These are phyloP conservation scores for Xyrichtys novacula DNA, from an alignment of 2,797 vertebrate species.

Conservation along the genomic window DNA sequence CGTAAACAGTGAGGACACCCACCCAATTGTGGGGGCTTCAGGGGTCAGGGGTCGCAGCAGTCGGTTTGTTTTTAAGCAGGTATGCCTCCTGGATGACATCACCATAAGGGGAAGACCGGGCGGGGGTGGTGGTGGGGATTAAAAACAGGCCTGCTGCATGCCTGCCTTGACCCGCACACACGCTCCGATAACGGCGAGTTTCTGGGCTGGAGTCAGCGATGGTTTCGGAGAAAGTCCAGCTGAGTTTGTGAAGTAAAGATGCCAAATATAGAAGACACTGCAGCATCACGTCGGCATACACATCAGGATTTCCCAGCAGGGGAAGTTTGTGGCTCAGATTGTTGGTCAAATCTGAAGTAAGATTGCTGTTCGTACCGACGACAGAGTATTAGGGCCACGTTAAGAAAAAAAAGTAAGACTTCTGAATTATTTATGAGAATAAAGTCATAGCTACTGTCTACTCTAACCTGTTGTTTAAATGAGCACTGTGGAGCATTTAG, in stretches of 20 bases:
- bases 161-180: constrained; percentile 15
- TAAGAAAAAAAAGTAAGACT: too few species aligned
- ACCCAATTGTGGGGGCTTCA: constrained; percentile 42
- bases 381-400: too few species aligned
- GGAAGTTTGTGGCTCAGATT: too few species aligned
- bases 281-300: too few species aligned
- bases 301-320: too few species aligned
- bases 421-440: too few species aligned
- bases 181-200: constrained; percentile 13
- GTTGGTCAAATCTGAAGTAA: too few species aligned
- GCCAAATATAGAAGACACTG: too few species aligned
- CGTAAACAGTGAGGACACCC: constrained; percentile 70
- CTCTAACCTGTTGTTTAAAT: too few species aligned
- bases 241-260: neutral
- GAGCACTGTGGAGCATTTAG: too few species aligned
- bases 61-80: constrained; percentile 51
- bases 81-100: constrained; percentile 67
- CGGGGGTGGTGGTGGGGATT: constrained; percentile 39
- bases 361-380: too few species aligned
- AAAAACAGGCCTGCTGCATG: constrained; percentile 46
- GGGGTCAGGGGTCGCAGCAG: constrained; percentile 61
- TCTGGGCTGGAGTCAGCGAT: neutral
- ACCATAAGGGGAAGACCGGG: constrained; percentile 8
- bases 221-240: neutral
- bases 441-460: too few species aligned